Conservation (phyloP, 2,113 vertebrate species). For the Myotis brandtii region DNA sequence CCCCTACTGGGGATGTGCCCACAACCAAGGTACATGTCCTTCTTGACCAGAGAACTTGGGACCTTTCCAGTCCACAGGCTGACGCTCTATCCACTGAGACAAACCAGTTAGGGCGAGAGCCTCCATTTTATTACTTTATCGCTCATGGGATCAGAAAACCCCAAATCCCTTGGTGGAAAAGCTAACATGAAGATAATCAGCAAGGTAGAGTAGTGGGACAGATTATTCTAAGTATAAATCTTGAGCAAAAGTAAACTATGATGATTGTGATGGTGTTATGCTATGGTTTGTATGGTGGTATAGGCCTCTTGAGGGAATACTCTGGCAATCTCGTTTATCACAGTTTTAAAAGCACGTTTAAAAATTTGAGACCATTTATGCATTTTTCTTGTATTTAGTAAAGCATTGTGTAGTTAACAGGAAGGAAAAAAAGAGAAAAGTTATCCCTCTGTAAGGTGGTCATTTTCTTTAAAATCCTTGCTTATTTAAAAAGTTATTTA, state of each 20-base stretch:
- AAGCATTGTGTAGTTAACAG: background rate
- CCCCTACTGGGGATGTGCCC: too few relatives aligned
- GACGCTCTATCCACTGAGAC: background rate
- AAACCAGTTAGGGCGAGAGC: background rate
- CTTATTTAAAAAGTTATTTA: conserved; percentile 44
- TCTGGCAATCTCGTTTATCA: background rate
- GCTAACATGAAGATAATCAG: background rate
- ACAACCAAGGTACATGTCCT: too few relatives aligned
- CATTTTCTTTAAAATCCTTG: background rate
- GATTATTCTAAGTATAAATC: background rate
- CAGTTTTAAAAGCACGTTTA: background rate
- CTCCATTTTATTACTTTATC: background rate
- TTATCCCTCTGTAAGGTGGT: background rate
- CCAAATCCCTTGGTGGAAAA: background rate
- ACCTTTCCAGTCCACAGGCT: too few relatives aligned
- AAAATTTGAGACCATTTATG: background rate
- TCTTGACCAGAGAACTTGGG: too few relatives aligned
- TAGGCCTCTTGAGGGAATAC: background rate
- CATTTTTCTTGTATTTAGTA: conserved; percentile 20
- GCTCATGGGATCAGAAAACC: background rate
- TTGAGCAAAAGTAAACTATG: background rate
- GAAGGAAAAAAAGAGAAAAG: background rate
- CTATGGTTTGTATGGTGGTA: background rate
- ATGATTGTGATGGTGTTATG: background rate
- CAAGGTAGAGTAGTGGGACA: background rate